Base-by-base conservation (phyloP, 2,797 vertebrate species). In the Mormyrops attenuatus region DNA sequence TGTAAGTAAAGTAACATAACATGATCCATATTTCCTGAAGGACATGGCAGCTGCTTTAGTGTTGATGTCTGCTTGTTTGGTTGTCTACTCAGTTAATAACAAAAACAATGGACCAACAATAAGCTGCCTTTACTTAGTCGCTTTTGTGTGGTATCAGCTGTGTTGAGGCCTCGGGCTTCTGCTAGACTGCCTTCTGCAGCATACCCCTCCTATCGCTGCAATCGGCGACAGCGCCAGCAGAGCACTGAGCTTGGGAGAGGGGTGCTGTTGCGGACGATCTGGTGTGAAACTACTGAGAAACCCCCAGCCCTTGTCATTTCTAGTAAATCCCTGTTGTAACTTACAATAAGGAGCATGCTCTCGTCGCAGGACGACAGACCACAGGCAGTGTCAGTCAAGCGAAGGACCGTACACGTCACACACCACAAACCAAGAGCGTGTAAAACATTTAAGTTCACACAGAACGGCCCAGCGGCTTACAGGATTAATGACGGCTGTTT, bases 261-360 rank as follows among this genome's bases (percentile, higher is more conserved):
- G 41, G 41, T 13, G 77, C 60, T 57, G 13, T 60, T 73, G 50
- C 9, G 0, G 7, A 47, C 6, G 77, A 87, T 88, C 53, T 89
- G 85, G 15, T 85, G 38, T 89, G 89, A 91, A 89, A 89, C 91
- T 90, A 90, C 89, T 90, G 89, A 92, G 91, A 93, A 93, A 93
- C 77, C 92, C 91, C 91, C 92, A 73, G 66, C 87, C 86, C n/a
- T 73, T 53, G 90, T 94, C 92, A 93, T 90, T 94, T 94, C 93
- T 92, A 91, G 93, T 93, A 94, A 94, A 88, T 55, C 89, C 90
- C 87, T 89, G 89, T 88, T 88, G 82, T 88, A 88, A 53, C 90
- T 94, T 94, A 93, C 92, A 91, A 92, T 92, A 93, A 94, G 85
- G 77, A 91, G 80, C 26, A 82, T 63, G n/a, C 60, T n/a, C 34